These are phyloP conservation scores for Lepisosteus oculatus DNA, from an alignment of 2,113 vertebrate genomes.

Conservation along the genomic window DNA sequence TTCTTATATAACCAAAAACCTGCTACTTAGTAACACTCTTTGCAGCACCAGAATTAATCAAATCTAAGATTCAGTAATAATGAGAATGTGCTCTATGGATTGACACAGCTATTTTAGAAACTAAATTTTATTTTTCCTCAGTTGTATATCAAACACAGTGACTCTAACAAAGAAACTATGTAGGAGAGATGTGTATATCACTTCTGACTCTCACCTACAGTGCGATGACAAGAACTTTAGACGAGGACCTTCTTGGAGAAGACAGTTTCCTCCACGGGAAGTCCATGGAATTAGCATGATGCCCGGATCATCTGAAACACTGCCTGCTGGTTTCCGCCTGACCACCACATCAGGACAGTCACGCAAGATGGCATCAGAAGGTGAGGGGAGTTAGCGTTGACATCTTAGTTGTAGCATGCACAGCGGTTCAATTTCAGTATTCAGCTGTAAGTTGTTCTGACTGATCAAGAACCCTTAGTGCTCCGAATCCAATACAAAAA, in stretches of 20 bases:
- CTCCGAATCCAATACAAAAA: no score
- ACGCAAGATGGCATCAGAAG: slow-evolving; percentile 84
- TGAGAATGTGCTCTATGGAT: no score
- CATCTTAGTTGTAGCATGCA: not conserved
- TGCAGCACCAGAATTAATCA: no score
- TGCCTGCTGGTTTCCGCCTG: slow-evolving; percentile 92
- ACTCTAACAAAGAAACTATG: no score
- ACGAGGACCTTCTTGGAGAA: slow-evolving; percentile 88
- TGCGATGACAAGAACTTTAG: slow-evolving; percentile 88
- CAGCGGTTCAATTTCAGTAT: not conserved
- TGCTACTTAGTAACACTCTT: no score
- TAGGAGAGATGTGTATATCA: no score
- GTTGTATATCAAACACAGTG: no score
- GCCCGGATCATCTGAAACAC: slow-evolving; percentile 93
- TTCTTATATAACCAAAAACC: no score
- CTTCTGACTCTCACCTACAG: slow-evolving; percentile 45
- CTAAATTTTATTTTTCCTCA: no score
- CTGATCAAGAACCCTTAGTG: no score
- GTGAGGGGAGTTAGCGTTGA: slow-evolving; percentile 52
- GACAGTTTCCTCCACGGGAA: slow-evolving; percentile 91
- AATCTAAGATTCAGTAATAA: no score
- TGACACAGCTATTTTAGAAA: no score
- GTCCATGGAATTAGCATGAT: slow-evolving; percentile 98
- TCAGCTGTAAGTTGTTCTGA: not conserved
- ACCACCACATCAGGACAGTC: slow-evolving; percentile 90